phyloP scores from a whole-genome alignment of 2,113 vertebrate species.

The Pteruthius melanotis region DNA sequence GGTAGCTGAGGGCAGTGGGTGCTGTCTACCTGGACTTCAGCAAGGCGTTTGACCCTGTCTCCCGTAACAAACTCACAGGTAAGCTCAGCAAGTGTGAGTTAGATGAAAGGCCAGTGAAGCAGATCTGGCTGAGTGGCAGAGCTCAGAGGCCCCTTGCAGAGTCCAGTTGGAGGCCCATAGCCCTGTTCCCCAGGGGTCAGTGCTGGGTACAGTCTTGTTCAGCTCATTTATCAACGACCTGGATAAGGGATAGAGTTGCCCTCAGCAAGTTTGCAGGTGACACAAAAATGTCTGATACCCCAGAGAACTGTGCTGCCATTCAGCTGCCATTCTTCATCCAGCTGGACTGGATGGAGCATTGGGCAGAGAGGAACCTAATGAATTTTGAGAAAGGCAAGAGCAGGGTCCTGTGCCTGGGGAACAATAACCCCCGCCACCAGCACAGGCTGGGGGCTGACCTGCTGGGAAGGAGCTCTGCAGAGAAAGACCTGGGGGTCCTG shows the following conservation, averaged over 20 bases:
- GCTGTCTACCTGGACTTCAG: not conserved
- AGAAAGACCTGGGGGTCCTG: not conserved
- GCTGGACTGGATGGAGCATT: no score
- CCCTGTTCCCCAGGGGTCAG: not conserved
- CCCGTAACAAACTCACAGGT: not conserved
- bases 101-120: not conserved
- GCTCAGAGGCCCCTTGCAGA: not conserved
- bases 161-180: not conserved
- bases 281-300: no score
- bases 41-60: not conserved
- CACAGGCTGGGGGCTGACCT: not conserved
- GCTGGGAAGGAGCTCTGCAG: not conserved
- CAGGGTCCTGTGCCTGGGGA: no score
- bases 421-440: not conserved
- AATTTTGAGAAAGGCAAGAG: no score
- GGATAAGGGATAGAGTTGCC: not conserved
- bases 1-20: not conserved
- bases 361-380: no score
- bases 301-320: no score
- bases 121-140: not conserved
- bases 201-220: not conserved
- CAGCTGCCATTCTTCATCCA: no score
- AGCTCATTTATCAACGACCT: not conserved
- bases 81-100: not conserved
- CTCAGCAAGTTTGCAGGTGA: no score